Evolutionary conservation across 2,113 vertebrate species (phyloP).

Genomic region (Otocyon megalotis): DNA sequence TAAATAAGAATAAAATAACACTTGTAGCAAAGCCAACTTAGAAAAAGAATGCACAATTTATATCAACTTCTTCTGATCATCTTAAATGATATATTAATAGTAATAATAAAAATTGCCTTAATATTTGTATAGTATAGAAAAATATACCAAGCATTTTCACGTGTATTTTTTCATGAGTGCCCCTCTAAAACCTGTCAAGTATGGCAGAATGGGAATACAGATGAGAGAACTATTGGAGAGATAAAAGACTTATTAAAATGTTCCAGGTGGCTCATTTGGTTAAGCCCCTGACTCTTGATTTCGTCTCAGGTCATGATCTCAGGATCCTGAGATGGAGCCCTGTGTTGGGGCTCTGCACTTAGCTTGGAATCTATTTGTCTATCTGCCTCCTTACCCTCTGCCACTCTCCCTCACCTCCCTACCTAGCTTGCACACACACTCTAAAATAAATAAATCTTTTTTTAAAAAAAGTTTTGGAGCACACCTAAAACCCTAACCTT

Average conservation of each 20-base stretch:
- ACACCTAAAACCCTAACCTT: not conserved
- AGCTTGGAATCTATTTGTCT: not conserved
- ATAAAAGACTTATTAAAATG: not conserved
- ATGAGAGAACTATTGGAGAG: not conserved
- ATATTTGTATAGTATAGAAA: conserved; percentile 42
- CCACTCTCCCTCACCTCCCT: not conserved
- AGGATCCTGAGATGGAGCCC: not conserved
- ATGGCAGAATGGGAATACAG: not conserved
- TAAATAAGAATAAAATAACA: conserved; percentile 78
- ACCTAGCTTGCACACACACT: not conserved
- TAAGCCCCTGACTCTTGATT: not conserved
- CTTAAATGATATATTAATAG: conserved; percentile 42
- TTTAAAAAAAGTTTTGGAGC: not conserved
- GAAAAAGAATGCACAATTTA: not conserved
- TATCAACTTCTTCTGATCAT: conserved; percentile 31
- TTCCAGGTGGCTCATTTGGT: not conserved
- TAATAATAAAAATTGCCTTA: conserved; percentile 33
- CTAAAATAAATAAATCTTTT: not conserved
- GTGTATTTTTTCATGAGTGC: not conserved
- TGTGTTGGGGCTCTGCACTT: not conserved
- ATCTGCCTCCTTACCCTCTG: not conserved
- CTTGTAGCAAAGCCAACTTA: conserved; percentile 58
- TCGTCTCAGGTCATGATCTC: not conserved
- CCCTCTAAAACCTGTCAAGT: not conserved
- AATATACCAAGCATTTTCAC: conserved; percentile 10